Evolutionary conservation across 2,797 vertebrate species (phyloP).

Genomic region (Chelon labrosus): DNA sequence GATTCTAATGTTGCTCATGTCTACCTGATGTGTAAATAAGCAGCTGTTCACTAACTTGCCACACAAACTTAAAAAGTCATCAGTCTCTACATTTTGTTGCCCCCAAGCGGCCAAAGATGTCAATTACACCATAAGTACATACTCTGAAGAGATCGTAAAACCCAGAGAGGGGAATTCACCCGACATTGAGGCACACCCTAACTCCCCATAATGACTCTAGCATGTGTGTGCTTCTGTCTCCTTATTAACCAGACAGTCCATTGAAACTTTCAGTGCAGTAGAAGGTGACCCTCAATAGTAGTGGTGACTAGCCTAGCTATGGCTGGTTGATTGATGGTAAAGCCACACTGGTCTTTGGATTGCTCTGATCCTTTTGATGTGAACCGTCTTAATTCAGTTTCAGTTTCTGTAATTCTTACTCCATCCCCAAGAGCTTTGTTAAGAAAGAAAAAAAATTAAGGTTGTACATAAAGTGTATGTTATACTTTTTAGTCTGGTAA

Average conservation of each 20-base stretch:
- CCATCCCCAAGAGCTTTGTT: background rate
- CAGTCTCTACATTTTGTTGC: conserved; percentile 7
- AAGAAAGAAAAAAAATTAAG: background rate
- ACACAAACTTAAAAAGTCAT: background rate
- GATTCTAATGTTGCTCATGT: background rate
- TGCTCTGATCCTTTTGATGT: background rate
- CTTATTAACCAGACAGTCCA: conserved; percentile 42
- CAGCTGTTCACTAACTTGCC: background rate
- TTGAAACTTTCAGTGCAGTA: conserved; percentile 36
- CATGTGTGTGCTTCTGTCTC: conserved; percentile 63
- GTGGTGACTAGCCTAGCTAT: conserved; percentile 4
- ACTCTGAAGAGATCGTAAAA: conserved; percentile 23
- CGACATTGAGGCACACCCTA: conserved; percentile 28
- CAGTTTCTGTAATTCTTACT: conserved; percentile 11
- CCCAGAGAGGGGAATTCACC: conserved; percentile 32
- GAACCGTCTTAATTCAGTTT: background rate
- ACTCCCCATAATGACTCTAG: conserved; percentile 57
- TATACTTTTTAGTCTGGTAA: background rate
- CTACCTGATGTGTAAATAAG: background rate
- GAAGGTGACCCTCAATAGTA: conserved; percentile 45
- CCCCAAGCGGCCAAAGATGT: background rate
- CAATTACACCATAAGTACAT: background rate
- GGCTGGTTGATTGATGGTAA: conserved; percentile 22
- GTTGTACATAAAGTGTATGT: background rate
- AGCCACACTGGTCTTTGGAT: background rate